Conservation (phyloP, 2,888 invertebrate species). For the Zhuqinia jingwanae region DNA sequence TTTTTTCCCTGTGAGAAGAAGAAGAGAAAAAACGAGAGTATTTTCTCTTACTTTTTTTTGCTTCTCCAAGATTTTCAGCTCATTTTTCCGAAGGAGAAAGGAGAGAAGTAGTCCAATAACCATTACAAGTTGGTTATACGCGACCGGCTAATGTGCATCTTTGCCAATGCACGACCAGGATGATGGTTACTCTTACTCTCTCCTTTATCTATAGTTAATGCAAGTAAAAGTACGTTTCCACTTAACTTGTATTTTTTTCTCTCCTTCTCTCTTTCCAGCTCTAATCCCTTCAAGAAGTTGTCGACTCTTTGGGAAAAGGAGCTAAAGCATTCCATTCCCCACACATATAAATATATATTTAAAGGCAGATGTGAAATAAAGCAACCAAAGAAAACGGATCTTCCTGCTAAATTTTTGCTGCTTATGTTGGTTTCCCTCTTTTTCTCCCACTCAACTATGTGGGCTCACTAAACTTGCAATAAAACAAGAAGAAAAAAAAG, state of each 20-base stretch:
- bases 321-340: background rate
- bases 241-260: conserved; percentile 46
- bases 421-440: background rate
- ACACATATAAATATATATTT: background rate
- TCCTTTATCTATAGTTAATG: conserved; percentile 46
- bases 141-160: conserved; percentile 22
- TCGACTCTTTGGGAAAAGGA: conserved; percentile 34
- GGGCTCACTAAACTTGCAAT: conserved; percentile 61
- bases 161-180: background rate
- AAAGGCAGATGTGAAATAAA: background rate
- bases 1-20: background rate
- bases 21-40: background rate
- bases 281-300: conserved; percentile 53
- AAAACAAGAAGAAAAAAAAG: conserved; percentile 17
- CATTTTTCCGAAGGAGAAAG: conserved; percentile 8
- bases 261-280: conserved; percentile 13
- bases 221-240: conserved; percentile 36
- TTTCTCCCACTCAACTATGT: background rate
- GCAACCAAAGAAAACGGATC: background rate
- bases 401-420: conserved; percentile 19
- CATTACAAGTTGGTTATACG: conserved; percentile 39
- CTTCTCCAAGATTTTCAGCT: conserved; percentile 24
- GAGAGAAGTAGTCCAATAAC: conserved; percentile 37
- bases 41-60: conserved; percentile 1
- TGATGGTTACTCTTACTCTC: background rate